These are phyloP conservation scores for Melanophora roralis DNA, from an alignment of 2,888 invertebrate species.

Conservation along the genomic window DNA sequence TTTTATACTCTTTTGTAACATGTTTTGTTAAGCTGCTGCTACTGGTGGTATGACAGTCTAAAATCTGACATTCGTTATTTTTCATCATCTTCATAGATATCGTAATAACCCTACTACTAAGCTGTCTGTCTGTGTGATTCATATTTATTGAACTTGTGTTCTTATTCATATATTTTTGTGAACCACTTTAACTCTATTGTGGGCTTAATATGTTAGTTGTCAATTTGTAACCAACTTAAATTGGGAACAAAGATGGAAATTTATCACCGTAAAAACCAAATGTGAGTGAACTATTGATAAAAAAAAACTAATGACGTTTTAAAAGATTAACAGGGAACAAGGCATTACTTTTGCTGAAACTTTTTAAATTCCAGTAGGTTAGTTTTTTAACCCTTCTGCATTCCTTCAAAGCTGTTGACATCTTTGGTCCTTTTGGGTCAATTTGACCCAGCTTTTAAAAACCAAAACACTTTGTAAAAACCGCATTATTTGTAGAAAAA, in stretches of 20 bases:
- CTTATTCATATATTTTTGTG: constrained; percentile 13
- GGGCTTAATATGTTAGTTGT: not conserved
- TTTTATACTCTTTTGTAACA: constrained; percentile 22
- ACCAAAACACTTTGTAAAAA: too few relatives aligned
- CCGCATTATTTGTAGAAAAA: too few relatives aligned
- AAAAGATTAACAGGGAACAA: too few relatives aligned
- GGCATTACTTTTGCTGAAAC: too few relatives aligned
- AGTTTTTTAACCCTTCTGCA: too few relatives aligned
- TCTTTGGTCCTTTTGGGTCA: too few relatives aligned
- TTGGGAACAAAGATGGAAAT: not conserved
- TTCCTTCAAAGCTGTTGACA: too few relatives aligned
- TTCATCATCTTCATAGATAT: constrained; percentile 29
- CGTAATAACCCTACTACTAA: not conserved
- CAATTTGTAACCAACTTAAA: constrained; percentile 12
- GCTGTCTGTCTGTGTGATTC: constrained; percentile 19
- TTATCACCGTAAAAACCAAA: not conserved
- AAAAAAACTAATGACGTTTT: too few relatives aligned
- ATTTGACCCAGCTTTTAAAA: too few relatives aligned
- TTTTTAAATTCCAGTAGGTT: too few relatives aligned
- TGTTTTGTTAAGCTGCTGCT: constrained; percentile 7
- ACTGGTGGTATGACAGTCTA: constrained; percentile 20
- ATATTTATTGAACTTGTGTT: constrained; percentile 49
- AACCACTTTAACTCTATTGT: not conserved
- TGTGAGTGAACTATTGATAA: not conserved
- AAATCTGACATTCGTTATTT: constrained; percentile 48